Base-by-base conservation (phyloP, 1,140 invertebrate species). In the Octopus sinensis region DNA sequence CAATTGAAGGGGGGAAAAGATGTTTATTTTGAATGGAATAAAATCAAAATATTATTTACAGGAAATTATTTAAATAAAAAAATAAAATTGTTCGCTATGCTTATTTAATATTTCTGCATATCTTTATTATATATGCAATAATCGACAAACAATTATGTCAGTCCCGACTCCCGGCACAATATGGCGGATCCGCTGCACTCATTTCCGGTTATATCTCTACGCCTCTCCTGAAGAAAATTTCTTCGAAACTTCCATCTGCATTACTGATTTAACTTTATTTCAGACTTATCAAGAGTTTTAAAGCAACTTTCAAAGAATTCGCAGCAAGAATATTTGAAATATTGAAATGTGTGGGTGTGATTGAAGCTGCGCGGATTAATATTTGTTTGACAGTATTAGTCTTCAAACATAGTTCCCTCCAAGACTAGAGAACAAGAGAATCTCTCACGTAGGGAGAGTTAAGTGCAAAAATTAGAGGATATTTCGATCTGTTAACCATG, bases 381-480 rank as follows among this genome's bases (percentile, higher is more conserved):
- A 73, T 73, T 23, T 76, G 23, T 51, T 30, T 77, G 30, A 17
- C 76, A 53, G 76, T 51, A 77, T 17, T 23, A 30, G 30, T 43
- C 30, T 43, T 77, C 76, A 51, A 77, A 77, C n/a, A 53, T 77
- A 77, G 76, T 77, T 77, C 76, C 76, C 30, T 77, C 76, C 30
- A 30, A 77, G 30, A 77, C 30, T 73, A 73, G 68, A 73, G 30
- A 73, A 76, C 4, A 77, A 43, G 30, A 43, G 30, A 43, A 43
- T 43, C 30, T 43, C 30, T 51, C 30, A 51, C 4, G 76, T 77
- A 53, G 76, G 52, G 30, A 52, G 30, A 52, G 52, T 23, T n/a
- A 52, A 53, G 43, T 7, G 52, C 17, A 17, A 6, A 17, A 6
- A 6, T 30, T 6, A 5, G n/a, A 9, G 7, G 17, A 77, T 13